A percentile compares a stretch with the other conserved stretches of the same genome.
Conservation (phyloP, 2,888 invertebrate species). For the Ectemnius lituratus region DNA sequence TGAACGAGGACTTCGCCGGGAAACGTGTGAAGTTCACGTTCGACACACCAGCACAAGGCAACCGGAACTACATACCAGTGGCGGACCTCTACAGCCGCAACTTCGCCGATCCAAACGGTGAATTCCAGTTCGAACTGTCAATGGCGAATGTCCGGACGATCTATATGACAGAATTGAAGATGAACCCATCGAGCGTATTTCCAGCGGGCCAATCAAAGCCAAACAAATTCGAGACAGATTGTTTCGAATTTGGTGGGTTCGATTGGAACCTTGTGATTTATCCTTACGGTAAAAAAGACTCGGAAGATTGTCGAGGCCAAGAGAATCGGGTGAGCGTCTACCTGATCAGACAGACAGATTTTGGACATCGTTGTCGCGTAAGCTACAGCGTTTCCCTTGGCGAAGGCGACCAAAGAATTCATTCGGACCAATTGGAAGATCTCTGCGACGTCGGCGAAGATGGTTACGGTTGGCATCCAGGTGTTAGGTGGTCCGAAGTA, state of each 20-base stretch:
- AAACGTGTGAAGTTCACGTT: slow-evolving; percentile 86
- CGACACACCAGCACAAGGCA: slow-evolving; percentile 86
- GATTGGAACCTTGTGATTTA: slow-evolving; percentile 88
- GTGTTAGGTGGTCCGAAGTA: slow-evolving; percentile 81
- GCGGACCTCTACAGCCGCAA: slow-evolving; percentile 84
- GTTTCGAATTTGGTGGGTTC: slow-evolving; percentile 89
- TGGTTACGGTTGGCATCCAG: slow-evolving; percentile 85
- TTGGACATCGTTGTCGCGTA: slow-evolving; percentile 88
- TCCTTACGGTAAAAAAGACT: slow-evolving; percentile 81
- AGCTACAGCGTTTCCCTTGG: slow-evolving; percentile 85
- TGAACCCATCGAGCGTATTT: slow-evolving; percentile 70
- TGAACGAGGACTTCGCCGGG: slow-evolving; percentile 89
- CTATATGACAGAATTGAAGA: slow-evolving; percentile 84
- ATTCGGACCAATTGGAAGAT: slow-evolving; percentile 85
- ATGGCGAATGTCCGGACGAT: slow-evolving; percentile 87
- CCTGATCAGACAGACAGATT: slow-evolving; percentile 87
- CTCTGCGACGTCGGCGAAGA: slow-evolving; percentile 85
- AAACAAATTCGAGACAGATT: slow-evolving; percentile 82
- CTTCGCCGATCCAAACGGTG: slow-evolving; percentile 89
- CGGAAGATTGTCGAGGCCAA: slow-evolving; percentile 66
- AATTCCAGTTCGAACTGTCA: slow-evolving; percentile 88
- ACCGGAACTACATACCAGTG: slow-evolving; percentile 86
- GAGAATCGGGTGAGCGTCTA: slow-evolving; percentile 80
- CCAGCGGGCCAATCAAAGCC: slow-evolving; percentile 70
- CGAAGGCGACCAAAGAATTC: slow-evolving; percentile 83